These are phyloP conservation scores for Lycaena phlaeas DNA, from an alignment of 2,888 invertebrate species.

Conservation along the genomic window DNA sequence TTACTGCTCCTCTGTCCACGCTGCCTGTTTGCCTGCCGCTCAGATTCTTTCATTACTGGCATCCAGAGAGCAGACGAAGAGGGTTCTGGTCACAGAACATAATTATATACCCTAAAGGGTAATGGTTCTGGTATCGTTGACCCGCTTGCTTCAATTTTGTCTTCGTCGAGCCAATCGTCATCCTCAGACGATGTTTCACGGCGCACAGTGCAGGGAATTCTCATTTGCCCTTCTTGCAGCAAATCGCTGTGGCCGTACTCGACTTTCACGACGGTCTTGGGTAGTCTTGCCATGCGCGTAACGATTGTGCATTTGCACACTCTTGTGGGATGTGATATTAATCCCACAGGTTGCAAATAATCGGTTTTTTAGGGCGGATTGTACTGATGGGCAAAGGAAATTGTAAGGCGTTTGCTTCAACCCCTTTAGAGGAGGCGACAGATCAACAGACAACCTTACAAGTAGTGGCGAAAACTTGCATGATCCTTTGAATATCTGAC, in stretches of 20 bases:
- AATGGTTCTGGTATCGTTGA: constrained; percentile 21
- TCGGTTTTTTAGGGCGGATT: constrained; percentile 6
- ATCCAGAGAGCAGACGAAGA: constrained; percentile 19
- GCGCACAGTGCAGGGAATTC: constrained; percentile 9
- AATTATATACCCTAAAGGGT: too few species aligned
- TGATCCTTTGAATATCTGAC: constrained; percentile 8
- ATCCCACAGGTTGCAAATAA: constrained; percentile 7
- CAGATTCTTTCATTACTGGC: constrained; percentile 21
- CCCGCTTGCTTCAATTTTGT: constrained; percentile 7
- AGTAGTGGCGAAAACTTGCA: constrained; percentile 12
- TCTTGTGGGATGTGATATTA: constrained; percentile 7
- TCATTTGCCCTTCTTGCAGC: constrained; percentile 7
- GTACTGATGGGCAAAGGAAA: constrained; percentile 9
- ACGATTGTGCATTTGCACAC: constrained; percentile 6
- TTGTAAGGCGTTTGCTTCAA: constrained; percentile 8
- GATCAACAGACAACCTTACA: constrained; percentile 8
- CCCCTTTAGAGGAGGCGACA: constrained; percentile 9
- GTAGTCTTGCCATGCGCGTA: constrained; percentile 5
- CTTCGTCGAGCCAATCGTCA: constrained; percentile 4
- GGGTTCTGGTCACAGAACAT: too few species aligned
- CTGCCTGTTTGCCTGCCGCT: constrained; percentile 18
- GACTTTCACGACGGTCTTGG: constrained; percentile 6
- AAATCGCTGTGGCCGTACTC: constrained; percentile 8
- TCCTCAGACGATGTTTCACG: constrained; percentile 9
- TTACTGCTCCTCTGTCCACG: constrained; percentile 19